Percentiles rank a stretch among this genome's conserved stretches.
These are phyloP conservation scores for Eubucco bourcierii DNA, from an alignment of 2,113 vertebrate species.

Conservation along the genomic window DNA sequence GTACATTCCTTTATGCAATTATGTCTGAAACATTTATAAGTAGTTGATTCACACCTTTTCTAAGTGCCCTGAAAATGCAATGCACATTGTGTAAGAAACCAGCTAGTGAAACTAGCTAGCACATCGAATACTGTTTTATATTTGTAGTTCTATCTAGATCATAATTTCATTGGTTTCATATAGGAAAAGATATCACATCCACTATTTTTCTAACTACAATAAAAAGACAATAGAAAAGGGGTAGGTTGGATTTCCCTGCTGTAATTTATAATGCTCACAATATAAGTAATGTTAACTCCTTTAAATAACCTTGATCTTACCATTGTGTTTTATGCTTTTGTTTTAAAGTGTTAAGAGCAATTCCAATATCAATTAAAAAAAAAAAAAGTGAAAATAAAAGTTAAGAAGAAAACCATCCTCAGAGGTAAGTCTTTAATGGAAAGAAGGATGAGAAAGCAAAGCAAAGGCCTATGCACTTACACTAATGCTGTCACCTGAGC, in stretches of 20 bases:
- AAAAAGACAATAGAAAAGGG: not conserved
- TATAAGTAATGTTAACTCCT: not conserved
- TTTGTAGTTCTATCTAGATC: not conserved
- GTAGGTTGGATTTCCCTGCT: not conserved
- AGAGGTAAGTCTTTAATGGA: not conserved
- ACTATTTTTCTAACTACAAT: not conserved
- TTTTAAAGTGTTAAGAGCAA: not conserved
- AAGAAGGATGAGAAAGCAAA: not conserved
- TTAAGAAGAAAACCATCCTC: not conserved
- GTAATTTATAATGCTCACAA: not conserved
- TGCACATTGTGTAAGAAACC: not conserved
- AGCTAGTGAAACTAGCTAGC: not conserved
- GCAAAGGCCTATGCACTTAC: not conserved
- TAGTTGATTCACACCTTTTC: not conserved
- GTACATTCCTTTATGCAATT: not conserved
- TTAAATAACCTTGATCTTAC: not conserved
- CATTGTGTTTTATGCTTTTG: not conserved
- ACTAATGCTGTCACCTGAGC: not conserved
- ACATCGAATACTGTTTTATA: fast-evolving
- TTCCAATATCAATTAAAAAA: not conserved
- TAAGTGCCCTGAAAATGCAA: not conserved
- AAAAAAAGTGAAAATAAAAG: not conserved
- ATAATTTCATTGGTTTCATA: not conserved
- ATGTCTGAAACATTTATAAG: not conserved
- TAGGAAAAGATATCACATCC: not conserved